Percentiles rank a stretch among this genome's conserved stretches.
phyloP scores from a whole-genome alignment of 2,113 vertebrate genomes.

The Nerophis lumbriciformis region DNA sequence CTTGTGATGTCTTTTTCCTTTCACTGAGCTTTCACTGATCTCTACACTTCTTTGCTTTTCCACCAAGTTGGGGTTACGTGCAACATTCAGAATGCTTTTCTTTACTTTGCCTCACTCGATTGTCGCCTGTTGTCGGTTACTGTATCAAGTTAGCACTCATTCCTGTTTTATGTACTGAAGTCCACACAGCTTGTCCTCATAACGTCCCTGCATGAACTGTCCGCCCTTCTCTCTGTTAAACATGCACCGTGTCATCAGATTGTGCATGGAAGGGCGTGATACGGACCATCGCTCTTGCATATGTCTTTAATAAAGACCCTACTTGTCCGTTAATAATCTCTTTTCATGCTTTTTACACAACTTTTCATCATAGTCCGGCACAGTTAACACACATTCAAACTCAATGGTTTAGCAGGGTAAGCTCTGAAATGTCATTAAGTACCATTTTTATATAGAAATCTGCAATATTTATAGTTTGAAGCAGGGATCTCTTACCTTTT shows the following conservation, averaged over 20 bases:
- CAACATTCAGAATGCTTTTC: neutral
- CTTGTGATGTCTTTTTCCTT: constrained; percentile 35
- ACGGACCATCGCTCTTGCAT: constrained; percentile 33
- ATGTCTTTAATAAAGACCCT: constrained; percentile 61
- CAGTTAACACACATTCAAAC: too few species aligned
- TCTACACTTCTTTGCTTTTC: constrained; percentile 1
- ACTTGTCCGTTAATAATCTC: constrained; percentile 59
- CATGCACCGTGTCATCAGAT: constrained; percentile 40
- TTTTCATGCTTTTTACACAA: constrained; percentile 32
- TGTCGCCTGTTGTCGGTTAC: constrained; percentile 25
- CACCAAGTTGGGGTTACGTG: constrained; percentile 32
- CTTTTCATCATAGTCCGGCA: constrained; percentile 17
- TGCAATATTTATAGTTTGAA: too few species aligned
- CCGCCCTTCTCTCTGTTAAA: constrained; percentile 35
- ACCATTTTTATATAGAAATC: too few species aligned
- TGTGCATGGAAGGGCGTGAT: constrained; percentile 26
- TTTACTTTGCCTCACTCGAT: neutral
- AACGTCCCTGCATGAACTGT: constrained; percentile 27
- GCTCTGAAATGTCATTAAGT: too few species aligned
- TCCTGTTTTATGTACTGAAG: constrained; percentile 52
- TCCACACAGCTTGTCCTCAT: constrained; percentile 33
- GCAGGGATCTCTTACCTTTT: too few species aligned
- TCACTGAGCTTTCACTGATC: constrained; percentile 41
- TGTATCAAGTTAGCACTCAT: constrained; percentile 19
- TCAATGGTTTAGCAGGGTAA: too few species aligned